Evolutionary conservation across 1,140 invertebrate species (phyloP).

Genomic region (Diachasmimorpha longicaudata): DNA sequence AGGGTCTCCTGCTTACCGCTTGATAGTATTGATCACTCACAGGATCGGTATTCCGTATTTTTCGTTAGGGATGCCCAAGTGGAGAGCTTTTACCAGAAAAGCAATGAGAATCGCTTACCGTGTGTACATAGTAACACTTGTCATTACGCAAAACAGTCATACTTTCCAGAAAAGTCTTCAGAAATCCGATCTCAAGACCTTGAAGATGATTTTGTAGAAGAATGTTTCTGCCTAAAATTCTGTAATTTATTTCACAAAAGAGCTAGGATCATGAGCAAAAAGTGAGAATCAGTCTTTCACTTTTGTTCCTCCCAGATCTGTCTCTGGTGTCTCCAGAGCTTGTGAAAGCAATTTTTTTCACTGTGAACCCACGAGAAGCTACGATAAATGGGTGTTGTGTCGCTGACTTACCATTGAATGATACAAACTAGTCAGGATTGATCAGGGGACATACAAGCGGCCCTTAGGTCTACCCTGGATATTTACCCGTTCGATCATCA

Average conservation of each 20-base stretch:
- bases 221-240: neutral
- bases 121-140: neutral
- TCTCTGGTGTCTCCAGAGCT: no score
- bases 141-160: neutral
- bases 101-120: neutral
- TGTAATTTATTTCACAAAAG: neutral
- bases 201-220: neutral
- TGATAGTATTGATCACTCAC: neutral
- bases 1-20: neutral
- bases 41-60: neutral
- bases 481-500: no score
- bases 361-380: no score
- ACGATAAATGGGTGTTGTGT: no score
- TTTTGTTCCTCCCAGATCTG: no score
- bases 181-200: neutral
- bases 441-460: no score
- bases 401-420: no score
- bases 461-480: neutral
- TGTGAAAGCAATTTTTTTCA: no score
- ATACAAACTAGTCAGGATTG: no score
- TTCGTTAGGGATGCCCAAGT: neutral
- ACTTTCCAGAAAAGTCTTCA: neutral
- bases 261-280: neutral
- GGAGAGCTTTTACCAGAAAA: neutral
- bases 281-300: neutral